These are phyloP conservation scores for Nasonovia ribisnigri DNA, from an alignment of 2,888 invertebrate species.

Conservation along the genomic window DNA sequence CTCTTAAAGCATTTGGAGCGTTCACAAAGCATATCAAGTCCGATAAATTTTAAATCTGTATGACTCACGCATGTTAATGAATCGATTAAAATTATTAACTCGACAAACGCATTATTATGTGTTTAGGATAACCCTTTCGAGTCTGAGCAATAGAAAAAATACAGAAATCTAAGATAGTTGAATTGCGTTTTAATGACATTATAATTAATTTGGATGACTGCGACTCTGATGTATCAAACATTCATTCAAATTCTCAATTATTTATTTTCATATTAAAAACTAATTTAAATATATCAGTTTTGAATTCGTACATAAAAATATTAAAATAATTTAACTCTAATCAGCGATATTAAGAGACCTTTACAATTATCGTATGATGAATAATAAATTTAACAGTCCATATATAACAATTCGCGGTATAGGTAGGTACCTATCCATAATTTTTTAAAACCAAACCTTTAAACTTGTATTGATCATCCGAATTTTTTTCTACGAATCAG, in stretches of 20 bases:
- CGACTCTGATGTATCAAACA: neutral
- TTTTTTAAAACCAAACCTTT: no score
- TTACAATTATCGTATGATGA: neutral
- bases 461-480: no score
- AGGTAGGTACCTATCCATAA: no score
- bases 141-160: neutral
- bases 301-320: neutral
- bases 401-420: neutral
- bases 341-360: neutral
- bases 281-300: neutral
- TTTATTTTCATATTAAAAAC: neutral
- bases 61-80: slow-evolving; percentile 56
- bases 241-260: neutral
- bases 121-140: slow-evolving; percentile 47
- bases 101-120: slow-evolving; percentile 15
- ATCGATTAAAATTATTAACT: slow-evolving; percentile 58
- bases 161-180: slow-evolving; percentile 23
- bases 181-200: slow-evolving; percentile 7
- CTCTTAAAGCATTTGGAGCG: slow-evolving; percentile 32
- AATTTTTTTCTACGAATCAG: no score
- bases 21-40: slow-evolving; percentile 36
- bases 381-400: neutral
- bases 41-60: slow-evolving; percentile 54
- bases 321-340: neutral
- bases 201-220: slow-evolving; percentile 1